Conservation (phyloP, 2,888 invertebrate species). For the Clivina fossor region DNA sequence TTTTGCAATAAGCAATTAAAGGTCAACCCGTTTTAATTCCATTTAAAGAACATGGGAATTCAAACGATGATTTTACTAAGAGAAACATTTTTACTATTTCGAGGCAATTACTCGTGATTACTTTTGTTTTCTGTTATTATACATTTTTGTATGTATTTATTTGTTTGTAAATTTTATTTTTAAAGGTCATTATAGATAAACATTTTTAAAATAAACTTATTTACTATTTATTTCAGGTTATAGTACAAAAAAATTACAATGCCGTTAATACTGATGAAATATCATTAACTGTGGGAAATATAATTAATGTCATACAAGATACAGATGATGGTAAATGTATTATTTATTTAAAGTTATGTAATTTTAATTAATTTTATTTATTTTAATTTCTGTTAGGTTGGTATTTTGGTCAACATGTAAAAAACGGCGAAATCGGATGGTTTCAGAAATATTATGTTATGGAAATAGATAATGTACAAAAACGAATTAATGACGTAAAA, state of each 20-base stretch:
- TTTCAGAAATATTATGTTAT: slow-evolving; percentile 10
- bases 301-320: slow-evolving; percentile 2
- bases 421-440: slow-evolving; percentile 12
- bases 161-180: too few relatives aligned
- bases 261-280: slow-evolving; percentile 20
- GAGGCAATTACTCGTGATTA: too few relatives aligned
- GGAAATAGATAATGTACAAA: slow-evolving; percentile 1
- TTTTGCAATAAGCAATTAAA: too few relatives aligned
- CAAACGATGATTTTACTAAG: too few relatives aligned
- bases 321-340: slow-evolving; percentile 12
- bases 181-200: too few relatives aligned
- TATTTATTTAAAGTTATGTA: background rate
- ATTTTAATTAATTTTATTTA: background rate
- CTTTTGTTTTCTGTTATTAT: too few relatives aligned
- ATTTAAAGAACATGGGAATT: too few relatives aligned
- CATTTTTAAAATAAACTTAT: background rate
- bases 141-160: too few relatives aligned
- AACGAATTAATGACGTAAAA: background rate
- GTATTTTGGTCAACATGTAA: slow-evolving; percentile 11
- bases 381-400: slow-evolving; percentile 13
- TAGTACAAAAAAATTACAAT: slow-evolving; percentile 17
- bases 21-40: too few relatives aligned
- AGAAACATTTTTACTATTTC: too few relatives aligned
- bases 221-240: slow-evolving; percentile 3
- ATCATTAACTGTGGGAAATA: background rate